phyloP scores from a whole-genome alignment of 1,140 invertebrate species.

The Saccostrea cuccullata region DNA sequence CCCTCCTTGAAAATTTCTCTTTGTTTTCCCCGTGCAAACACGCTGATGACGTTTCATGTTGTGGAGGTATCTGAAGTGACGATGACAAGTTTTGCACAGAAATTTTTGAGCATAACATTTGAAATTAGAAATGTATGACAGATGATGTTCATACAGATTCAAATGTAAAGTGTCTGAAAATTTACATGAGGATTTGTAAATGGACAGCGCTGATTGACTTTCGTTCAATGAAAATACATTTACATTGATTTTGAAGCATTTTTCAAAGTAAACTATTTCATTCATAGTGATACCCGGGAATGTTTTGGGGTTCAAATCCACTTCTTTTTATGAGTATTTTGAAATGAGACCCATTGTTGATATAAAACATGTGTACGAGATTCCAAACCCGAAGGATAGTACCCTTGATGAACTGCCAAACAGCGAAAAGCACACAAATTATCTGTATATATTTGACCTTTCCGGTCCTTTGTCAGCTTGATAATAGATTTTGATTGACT shows the following conservation, averaged over 20 bases:
- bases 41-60: slow-evolving; percentile 27
- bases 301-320: background rate
- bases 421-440: too few species aligned
- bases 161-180: background rate
- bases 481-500: too few species aligned
- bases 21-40: background rate
- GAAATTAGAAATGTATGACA: background rate
- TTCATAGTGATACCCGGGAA: background rate
- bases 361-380: too few species aligned
- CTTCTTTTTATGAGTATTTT: background rate
- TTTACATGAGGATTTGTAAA: slow-evolving; percentile 3
- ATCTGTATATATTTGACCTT: too few species aligned
- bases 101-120: background rate
- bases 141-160: background rate
- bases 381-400: too few species aligned
- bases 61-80: background rate
- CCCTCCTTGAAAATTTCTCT: slow-evolving; percentile 31
- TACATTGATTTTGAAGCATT: slow-evolving; percentile 4
- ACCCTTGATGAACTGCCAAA: too few species aligned
- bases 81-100: slow-evolving; percentile 30
- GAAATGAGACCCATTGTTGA: too few species aligned
- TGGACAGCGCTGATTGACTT: background rate
- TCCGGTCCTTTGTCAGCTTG: too few species aligned
- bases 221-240: background rate
- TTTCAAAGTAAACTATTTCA: background rate